phyloP scores from a whole-genome alignment of 2,888 invertebrate species.

The Julus scandinavius region DNA sequence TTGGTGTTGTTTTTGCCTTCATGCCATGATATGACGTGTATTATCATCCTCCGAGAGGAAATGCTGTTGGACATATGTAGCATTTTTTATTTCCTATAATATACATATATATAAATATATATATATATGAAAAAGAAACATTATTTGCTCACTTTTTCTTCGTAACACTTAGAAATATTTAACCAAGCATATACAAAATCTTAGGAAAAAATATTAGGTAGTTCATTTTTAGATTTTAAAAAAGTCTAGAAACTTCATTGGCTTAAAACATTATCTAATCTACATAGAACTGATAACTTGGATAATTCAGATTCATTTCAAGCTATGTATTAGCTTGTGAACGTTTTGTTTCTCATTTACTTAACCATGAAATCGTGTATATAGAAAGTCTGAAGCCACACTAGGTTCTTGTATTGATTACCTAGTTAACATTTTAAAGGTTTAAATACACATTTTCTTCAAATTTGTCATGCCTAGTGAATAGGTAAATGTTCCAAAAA shows the following conservation, averaged over 20 bases:
- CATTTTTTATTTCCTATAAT: constrained; percentile 47
- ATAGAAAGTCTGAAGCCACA: neutral
- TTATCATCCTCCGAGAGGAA: constrained; percentile 46
- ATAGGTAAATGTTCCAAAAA: too few relatives aligned
- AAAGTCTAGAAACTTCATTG: neutral
- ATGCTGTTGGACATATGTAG: constrained; percentile 42
- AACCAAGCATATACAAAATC: constrained; percentile 35
- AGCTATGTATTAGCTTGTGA: neutral
- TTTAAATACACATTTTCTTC: neutral
- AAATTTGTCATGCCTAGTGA: too few relatives aligned
- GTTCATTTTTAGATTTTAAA: constrained; percentile 6
- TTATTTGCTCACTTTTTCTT: constrained; percentile 52
- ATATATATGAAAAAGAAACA: constrained; percentile 37
- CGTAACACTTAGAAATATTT: constrained; percentile 16
- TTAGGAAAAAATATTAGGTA: neutral
- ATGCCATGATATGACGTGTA: constrained; percentile 46
- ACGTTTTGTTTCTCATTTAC: neutral
- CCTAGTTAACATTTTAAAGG: neutral
- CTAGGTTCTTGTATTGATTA: neutral
- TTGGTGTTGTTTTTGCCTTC: constrained; percentile 45
- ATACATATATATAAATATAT: constrained; percentile 44
- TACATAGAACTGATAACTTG: neutral
- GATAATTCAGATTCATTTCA: neutral
- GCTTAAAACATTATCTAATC: neutral
- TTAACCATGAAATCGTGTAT: neutral